Conservation (phyloP, 2,797 vertebrate species). For the Ambastaia sidthimunki region DNA sequence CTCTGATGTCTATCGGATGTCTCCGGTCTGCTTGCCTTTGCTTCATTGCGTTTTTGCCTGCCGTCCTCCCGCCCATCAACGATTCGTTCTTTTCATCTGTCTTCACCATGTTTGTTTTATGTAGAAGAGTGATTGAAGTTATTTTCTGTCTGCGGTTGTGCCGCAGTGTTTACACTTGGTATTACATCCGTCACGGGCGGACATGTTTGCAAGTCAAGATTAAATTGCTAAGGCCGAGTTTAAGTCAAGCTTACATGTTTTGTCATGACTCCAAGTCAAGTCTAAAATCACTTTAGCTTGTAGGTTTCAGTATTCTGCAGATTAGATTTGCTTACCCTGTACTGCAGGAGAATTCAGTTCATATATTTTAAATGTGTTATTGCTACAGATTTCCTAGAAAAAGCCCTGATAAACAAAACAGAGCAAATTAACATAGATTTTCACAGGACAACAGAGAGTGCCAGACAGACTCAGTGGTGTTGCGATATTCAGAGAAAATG, state of each 20-base stretch:
- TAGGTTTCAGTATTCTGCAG: no score
- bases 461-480: no score
- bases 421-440: no score
- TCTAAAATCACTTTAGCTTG: neutral
- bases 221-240: neutral
- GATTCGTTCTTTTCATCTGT: conserved; percentile 29
- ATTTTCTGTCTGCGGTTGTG: conserved; percentile 4
- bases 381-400: no score
- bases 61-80: conserved; percentile 34
- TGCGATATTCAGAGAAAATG: no score
- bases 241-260: neutral
- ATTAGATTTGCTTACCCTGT: no score
- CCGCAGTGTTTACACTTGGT: neutral
- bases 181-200: conserved; percentile 8
- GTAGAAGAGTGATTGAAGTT: conserved; percentile 3
- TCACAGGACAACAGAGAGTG: no score
- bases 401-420: no score
- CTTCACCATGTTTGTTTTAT: conserved; percentile 37
- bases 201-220: neutral
- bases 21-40: conserved; percentile 49
- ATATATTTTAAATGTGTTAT: no score
- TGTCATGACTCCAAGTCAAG: neutral
- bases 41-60: conserved; percentile 50
- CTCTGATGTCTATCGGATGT: conserved; percentile 62
- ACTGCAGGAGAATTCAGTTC: no score